A percentile compares a stretch with the other conserved stretches of the same genome.
phyloP scores from a whole-genome alignment of 2,797 vertebrate species.

The Myotis vivesi region DNA sequence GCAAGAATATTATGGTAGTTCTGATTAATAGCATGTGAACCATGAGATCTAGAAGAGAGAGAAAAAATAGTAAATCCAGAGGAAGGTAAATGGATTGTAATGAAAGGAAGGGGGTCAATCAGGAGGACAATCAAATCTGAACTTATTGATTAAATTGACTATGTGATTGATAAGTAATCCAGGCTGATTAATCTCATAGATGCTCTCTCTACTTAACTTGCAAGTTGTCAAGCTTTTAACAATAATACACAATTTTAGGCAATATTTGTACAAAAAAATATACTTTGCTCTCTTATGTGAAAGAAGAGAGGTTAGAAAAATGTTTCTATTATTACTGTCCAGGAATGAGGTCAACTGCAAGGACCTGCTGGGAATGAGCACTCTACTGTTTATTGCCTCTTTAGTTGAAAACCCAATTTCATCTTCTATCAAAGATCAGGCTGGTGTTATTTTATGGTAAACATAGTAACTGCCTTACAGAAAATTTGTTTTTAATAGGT shows the following conservation, averaged over 20 bases:
- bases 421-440: conserved; percentile 56
- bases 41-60: neutral
- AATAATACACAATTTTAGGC: neutral
- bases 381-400: conserved; percentile 42
- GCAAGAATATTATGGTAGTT: neutral
- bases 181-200: neutral
- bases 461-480: conserved; percentile 53
- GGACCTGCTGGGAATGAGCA: conserved; percentile 31
- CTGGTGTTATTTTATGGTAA: conserved; percentile 62
- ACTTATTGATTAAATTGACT: neutral
- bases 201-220: neutral
- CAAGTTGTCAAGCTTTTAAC: conserved; percentile 12
- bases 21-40: neutral
- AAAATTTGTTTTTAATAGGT: conserved; percentile 76
- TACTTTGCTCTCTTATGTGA: neutral
- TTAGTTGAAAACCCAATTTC: conserved; percentile 69
- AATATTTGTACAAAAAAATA: neutral
- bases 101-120: neutral
- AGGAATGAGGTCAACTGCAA: neutral
- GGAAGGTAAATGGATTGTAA: neutral
- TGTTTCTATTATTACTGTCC: neutral
- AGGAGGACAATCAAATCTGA: neutral
- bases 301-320: neutral
- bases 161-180: neutral
- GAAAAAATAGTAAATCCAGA: neutral